Evolutionary conservation across 2,113 vertebrate species (phyloP).

Genomic region (Eira barbara): DNA sequence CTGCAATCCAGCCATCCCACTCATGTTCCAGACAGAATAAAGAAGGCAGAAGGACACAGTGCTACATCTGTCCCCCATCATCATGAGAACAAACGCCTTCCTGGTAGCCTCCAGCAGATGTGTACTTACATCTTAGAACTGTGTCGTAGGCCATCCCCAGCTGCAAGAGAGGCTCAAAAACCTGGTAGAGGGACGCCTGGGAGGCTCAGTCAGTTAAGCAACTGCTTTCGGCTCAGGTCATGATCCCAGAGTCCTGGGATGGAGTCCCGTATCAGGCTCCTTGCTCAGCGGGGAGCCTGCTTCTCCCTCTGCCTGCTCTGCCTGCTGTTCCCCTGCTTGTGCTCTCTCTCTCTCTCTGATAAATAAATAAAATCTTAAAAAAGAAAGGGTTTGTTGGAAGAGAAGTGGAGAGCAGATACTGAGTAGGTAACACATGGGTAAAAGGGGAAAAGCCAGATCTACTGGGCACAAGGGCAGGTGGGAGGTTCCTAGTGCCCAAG

Average conservation of each 20-base stretch:
- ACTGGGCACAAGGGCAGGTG: background rate
- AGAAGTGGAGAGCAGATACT: background rate
- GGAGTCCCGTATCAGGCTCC: accelerated
- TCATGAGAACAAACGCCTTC: background rate
- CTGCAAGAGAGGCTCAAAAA: background rate
- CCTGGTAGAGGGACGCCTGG: no score
- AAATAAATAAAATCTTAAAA: no score
- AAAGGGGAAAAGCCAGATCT: background rate
- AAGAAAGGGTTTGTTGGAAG: background rate
- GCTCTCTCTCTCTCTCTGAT: no score
- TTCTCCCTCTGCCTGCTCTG: no score
- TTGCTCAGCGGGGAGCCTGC: no score
- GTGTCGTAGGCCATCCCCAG: background rate
- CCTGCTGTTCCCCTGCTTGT: no score
- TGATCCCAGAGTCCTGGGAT: no score
- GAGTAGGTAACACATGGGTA: background rate
- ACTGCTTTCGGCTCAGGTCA: no score
- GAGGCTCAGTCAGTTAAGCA: no score
- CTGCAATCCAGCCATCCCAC: background rate
- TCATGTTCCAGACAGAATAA: background rate
- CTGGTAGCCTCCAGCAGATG: background rate
- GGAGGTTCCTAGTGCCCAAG: background rate
- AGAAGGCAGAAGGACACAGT: background rate
- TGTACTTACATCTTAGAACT: background rate
- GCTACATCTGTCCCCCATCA: background rate